A percentile compares a stretch with the other conserved stretches of the same genome.
Conservation (phyloP, 1,140 invertebrate genomes). For the Achroia grisella region DNA sequence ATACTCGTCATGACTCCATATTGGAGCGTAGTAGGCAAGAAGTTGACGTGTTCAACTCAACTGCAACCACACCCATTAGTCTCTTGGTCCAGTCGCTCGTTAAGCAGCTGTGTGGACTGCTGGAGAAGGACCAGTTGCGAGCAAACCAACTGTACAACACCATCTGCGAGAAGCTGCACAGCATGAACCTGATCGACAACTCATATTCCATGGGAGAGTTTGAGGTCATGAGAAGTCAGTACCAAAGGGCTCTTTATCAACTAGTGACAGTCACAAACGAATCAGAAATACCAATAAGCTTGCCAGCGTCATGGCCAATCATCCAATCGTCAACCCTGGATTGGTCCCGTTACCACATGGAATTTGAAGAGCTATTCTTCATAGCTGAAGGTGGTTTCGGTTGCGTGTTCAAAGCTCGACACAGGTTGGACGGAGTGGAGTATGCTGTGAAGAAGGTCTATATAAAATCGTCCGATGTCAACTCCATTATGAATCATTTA, state of each 20-base stretch:
- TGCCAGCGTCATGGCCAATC: slow-evolving; percentile 66
- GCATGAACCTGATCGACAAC: slow-evolving; percentile 79
- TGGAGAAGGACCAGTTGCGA: slow-evolving; percentile 74
- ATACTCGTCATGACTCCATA: slow-evolving; percentile 43
- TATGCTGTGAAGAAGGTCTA: slow-evolving; percentile 90
- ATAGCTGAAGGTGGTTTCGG: slow-evolving; percentile 87
- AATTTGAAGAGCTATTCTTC: slow-evolving; percentile 82
- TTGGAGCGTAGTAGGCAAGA: slow-evolving; percentile 48
- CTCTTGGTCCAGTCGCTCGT: slow-evolving; percentile 78
- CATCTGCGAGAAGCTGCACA: slow-evolving; percentile 77
- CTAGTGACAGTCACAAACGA: slow-evolving; percentile 74
- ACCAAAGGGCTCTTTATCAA: slow-evolving; percentile 77
- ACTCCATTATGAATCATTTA: slow-evolving; percentile 77
- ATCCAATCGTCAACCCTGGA: slow-evolving; percentile 53
- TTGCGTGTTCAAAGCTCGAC: slow-evolving; percentile 74
- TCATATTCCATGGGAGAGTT: slow-evolving; percentile 79
- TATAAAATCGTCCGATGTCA: slow-evolving; percentile 76
- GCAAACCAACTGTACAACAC: slow-evolving; percentile 76
- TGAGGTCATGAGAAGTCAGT: slow-evolving; percentile 77
- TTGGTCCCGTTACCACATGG: slow-evolving; percentile 81
- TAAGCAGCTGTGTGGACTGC: slow-evolving; percentile 75
- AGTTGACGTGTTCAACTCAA: slow-evolving; percentile 45
- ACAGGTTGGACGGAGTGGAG: slow-evolving; percentile 82
- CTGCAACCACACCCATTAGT: slow-evolving; percentile 72
- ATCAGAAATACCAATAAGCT: slow-evolving; percentile 61